These are phyloP conservation scores for Pipra filicauda DNA, from an alignment of 2,113 vertebrate genomes.

Conservation along the genomic window DNA sequence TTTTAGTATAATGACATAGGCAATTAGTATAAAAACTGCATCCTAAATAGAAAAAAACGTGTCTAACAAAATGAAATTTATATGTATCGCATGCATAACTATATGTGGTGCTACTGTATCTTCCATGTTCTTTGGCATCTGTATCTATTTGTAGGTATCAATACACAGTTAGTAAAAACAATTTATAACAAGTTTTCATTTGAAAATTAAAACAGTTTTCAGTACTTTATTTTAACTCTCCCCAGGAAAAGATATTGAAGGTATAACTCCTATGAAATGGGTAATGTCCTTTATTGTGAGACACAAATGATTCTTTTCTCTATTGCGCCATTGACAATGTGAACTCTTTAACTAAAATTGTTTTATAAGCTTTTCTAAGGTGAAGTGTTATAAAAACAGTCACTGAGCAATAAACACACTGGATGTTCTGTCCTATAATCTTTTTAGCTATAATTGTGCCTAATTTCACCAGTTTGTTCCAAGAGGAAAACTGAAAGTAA, in stretches of 20 bases:
- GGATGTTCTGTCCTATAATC: neutral
- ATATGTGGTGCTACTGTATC: neutral
- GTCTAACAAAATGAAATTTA: neutral
- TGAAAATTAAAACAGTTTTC: neutral
- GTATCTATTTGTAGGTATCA: neutral
- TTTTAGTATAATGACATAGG: neutral
- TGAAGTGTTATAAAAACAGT: constrained; percentile 54
- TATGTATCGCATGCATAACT: neutral
- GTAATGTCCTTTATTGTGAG: neutral
- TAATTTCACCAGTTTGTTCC: constrained; percentile 33
- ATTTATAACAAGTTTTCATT: neutral
- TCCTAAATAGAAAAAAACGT: neutral
- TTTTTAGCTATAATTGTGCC: neutral
- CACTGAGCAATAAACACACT: constrained; percentile 21
- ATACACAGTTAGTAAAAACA: neutral
- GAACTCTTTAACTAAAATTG: neutral
- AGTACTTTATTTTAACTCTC: neutral
- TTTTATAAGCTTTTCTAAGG: constrained; percentile 23
- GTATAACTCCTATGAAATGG: neutral
- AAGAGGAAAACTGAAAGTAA: constrained; percentile 27
- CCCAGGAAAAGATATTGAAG: neutral
- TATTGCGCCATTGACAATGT: neutral
- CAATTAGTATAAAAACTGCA: neutral
- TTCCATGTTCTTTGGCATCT: neutral
- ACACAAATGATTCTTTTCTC: neutral